These are phyloP conservation scores for Eupeodes luniger DNA, from an alignment of 2,888 invertebrate genomes.

Conservation along the genomic window DNA sequence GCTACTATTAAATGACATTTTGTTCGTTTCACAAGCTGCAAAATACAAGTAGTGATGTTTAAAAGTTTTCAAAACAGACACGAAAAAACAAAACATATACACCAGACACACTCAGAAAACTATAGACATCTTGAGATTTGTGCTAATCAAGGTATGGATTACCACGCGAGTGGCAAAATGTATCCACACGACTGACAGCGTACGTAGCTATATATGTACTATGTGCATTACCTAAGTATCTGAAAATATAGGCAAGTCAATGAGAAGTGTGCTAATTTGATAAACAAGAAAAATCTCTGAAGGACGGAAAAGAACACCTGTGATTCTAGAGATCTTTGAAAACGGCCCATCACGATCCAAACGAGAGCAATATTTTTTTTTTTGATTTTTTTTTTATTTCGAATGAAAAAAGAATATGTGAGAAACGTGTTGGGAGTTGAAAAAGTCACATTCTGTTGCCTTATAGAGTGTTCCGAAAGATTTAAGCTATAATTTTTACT, in stretches of 20 bases:
- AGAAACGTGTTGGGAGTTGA: no score
- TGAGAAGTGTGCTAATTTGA: slow-evolving; percentile 68
- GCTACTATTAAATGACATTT: slow-evolving; percentile 72
- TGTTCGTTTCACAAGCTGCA: slow-evolving; percentile 39
- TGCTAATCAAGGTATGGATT: slow-evolving; percentile 66
- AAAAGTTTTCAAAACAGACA: slow-evolving; percentile 8
- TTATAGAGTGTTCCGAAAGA: no score
- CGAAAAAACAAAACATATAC: slow-evolving; percentile 11
- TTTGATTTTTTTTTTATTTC: background rate
- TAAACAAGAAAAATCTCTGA: slow-evolving; percentile 26
- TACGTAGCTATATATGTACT: background rate
- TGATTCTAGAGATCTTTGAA: background rate
- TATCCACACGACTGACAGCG: slow-evolving; percentile 65
- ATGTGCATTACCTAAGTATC: background rate
- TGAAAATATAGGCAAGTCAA: slow-evolving; percentile 28
- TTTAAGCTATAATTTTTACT: no score
- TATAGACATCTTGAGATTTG: slow-evolving; percentile 58
- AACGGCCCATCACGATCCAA: background rate
- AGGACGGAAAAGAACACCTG: slow-evolving; percentile 48
- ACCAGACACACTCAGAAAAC: background rate
- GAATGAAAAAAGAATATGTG: no score
- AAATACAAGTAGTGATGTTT: background rate
- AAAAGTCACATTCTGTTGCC: no score
- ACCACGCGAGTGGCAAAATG: slow-evolving; percentile 62
- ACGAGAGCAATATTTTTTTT: slow-evolving; percentile 7